Evolutionary conservation across 2,113 vertebrate genomes (phyloP).

Genomic region (Oxygymnocypris stewartii): DNA sequence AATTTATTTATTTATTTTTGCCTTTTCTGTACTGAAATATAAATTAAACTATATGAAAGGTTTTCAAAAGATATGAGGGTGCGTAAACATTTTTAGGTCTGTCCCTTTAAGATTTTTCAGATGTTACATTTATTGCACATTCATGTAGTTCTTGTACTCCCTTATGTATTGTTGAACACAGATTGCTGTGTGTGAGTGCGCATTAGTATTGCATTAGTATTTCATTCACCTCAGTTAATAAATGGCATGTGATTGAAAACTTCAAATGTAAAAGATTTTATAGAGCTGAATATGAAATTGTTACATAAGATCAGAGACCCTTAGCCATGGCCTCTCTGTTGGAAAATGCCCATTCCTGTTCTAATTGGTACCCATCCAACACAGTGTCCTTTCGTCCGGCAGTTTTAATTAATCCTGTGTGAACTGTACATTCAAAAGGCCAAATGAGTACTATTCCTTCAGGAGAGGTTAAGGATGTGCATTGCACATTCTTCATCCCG

Average conservation of each 20-base stretch:
- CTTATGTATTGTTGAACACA: background rate
- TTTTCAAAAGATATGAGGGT: background rate
- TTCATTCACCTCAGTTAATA: background rate
- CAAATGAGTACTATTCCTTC: conserved; percentile 50
- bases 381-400: conserved; percentile 49
- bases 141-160: too few relatives aligned
- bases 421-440: conserved; percentile 43
- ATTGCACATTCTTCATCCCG: conserved; percentile 24
- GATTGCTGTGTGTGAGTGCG: background rate
- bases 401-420: conserved; percentile 61
- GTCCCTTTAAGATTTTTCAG: background rate
- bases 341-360: conserved; percentile 55
- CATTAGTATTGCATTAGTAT: background rate
- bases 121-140: background rate
- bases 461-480: conserved; percentile 46
- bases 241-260: background rate
- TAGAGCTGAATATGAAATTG: background rate
- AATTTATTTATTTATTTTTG: background rate
- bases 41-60: background rate
- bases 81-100: background rate
- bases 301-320: conserved; percentile 20
- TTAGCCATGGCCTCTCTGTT: conserved; percentile 33
- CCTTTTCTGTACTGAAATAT: background rate
- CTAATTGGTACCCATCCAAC: conserved; percentile 53
- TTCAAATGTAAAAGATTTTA: background rate